Percentiles rank a stretch among this genome's conserved stretches.
These are phyloP conservation scores for Eupristina koningsbergeri DNA, from an alignment of 1,140 invertebrate species.

Conservation along the genomic window DNA sequence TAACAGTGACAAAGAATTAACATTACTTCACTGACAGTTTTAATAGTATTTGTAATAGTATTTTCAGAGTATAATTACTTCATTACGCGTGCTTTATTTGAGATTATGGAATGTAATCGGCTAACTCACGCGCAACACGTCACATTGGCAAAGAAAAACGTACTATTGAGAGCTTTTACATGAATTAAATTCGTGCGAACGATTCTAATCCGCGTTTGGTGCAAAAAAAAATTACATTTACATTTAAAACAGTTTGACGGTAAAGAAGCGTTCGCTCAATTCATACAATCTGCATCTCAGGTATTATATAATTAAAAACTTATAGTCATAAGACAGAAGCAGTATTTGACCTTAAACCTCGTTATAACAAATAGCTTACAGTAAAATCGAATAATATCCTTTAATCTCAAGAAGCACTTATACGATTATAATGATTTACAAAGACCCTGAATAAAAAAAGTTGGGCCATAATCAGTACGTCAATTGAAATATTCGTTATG, in stretches of 20 bases:
- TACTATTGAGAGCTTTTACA: constrained; percentile 21
- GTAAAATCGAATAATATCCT: constrained; percentile 44
- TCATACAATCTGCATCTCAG: constrained; percentile 36
- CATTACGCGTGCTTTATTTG: constrained; percentile 44
- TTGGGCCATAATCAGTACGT: constrained; percentile 34
- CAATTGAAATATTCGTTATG: constrained; percentile 42
- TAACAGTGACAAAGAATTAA: constrained; percentile 49
- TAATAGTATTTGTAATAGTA: constrained; percentile 45
- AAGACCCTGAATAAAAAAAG: constrained; percentile 29
- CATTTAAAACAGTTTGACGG: constrained; percentile 46
- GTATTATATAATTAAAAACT: constrained; percentile 41
- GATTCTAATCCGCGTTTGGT: constrained; percentile 46
- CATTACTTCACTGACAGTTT: constrained; percentile 41
- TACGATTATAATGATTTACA: constrained; percentile 44
- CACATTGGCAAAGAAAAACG: constrained; percentile 35
- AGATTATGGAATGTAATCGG: constrained; percentile 50
- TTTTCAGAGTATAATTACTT: constrained; percentile 41
- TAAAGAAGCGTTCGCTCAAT: constrained; percentile 48
- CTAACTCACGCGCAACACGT: constrained; percentile 46
- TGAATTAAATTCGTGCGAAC: constrained; percentile 44
- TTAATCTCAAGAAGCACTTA: constrained; percentile 49
- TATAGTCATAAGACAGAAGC: constrained; percentile 37
- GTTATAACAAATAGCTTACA: constrained; percentile 48
- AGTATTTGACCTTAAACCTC: constrained; percentile 42
- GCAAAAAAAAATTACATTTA: constrained; percentile 42